Percentiles rank a stretch among this genome's conserved stretches.
Evolutionary conservation across 2,888 invertebrate genomes (phyloP).

Genomic region (Rosalia funebris): DNA sequence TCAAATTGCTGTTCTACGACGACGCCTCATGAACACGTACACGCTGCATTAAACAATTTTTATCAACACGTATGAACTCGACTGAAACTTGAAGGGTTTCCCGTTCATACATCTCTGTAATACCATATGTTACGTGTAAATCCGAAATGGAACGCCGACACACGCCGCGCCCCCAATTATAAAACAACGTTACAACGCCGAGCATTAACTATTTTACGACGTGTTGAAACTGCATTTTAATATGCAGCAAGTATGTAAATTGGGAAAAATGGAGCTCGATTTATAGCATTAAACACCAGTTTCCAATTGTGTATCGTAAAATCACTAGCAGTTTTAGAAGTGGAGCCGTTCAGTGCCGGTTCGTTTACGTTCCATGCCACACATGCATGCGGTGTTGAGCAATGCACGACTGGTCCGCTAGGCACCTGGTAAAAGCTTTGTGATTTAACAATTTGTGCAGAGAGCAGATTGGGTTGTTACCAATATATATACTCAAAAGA

Average conservation of each 20-base stretch:
- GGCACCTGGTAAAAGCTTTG: slow-evolving; percentile 53
- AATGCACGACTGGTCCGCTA: slow-evolving; percentile 37
- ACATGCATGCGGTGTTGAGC: slow-evolving; percentile 31
- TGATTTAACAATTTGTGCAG: slow-evolving; percentile 53
- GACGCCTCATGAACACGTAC: no score
- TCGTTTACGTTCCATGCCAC: slow-evolving; percentile 28
- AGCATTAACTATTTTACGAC: slow-evolving; percentile 16
- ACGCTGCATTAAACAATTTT: no score
- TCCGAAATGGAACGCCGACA: background rate
- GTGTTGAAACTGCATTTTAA: slow-evolving; percentile 11
- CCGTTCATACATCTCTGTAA: no score
- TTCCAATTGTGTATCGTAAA: slow-evolving; percentile 37
- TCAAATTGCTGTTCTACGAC: no score
- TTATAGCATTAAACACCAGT: slow-evolving; percentile 36
- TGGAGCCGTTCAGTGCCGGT: slow-evolving; percentile 30
- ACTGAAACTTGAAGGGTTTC: no score
- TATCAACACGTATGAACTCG: no score
- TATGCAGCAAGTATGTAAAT: slow-evolving; percentile 13
- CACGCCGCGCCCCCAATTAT: background rate
- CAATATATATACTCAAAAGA: slow-evolving; percentile 45
- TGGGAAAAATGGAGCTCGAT: slow-evolving; percentile 28
- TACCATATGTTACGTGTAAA: background rate
- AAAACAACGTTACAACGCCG: background rate
- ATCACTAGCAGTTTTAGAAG: slow-evolving; percentile 34
- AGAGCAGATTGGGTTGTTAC: slow-evolving; percentile 43